A percentile compares a stretch with the other conserved stretches of the same genome.
Evolutionary conservation across 2,113 vertebrate species (phyloP).

Genomic region (Irena cyanogastra): DNA sequence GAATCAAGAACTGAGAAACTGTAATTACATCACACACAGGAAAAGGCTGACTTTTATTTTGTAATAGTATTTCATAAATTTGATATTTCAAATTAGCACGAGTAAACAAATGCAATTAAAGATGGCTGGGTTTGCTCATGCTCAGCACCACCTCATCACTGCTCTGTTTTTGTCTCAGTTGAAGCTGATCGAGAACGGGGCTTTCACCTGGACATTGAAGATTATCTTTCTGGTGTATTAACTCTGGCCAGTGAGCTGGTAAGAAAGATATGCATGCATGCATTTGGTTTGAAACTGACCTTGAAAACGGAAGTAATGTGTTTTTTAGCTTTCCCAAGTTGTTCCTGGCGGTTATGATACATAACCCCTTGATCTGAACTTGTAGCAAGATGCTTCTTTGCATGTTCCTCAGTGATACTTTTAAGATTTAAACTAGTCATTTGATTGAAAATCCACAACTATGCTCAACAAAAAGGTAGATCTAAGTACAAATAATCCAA

Average conservation of each 20-base stretch:
- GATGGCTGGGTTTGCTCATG: not conserved
- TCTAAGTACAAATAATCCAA: not conserved
- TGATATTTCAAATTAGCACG: not conserved
- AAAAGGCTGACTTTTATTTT: not conserved
- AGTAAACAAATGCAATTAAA: not conserved
- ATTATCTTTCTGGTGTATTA: conserved; percentile 92
- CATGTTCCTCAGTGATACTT: not conserved
- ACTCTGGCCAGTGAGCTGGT: conserved; percentile 97
- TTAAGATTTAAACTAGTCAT: not conserved
- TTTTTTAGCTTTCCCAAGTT: not conserved
- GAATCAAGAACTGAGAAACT: not conserved
- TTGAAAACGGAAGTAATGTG: not conserved
- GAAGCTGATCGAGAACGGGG: conserved; percentile 91
- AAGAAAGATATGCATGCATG: conserved; percentile 24
- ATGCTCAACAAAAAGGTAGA: not conserved
- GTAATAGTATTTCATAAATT: not conserved
- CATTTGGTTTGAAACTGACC: not conserved
- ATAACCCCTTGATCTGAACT: not conserved
- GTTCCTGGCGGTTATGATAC: not conserved
- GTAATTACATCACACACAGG: not conserved
- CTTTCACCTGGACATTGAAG: conserved; percentile 96
- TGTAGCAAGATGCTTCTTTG: not conserved
- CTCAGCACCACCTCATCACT: not conserved
- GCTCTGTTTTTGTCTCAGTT: conserved; percentile 71
- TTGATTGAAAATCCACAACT: not conserved